Conservation (phyloP, 2,113 vertebrate genomes). For the Euleptes europaea region DNA sequence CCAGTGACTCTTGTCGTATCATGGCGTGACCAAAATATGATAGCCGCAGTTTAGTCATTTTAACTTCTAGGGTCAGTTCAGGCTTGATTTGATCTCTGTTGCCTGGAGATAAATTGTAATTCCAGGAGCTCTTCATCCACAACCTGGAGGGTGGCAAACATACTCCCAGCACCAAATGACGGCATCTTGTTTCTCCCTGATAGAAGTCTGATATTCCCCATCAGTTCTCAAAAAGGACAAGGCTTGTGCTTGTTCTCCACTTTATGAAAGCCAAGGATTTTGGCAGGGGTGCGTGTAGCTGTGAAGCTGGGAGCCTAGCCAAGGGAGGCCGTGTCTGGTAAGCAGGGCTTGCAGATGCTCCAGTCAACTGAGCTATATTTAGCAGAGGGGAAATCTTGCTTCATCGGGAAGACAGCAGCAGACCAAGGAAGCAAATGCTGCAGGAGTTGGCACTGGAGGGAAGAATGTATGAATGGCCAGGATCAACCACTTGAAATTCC, state of each 20-base stretch:
- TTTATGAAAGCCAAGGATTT: neutral
- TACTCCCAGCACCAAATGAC: neutral
- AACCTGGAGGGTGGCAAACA: too few relatives aligned
- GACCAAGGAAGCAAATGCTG: neutral
- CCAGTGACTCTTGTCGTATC: too few relatives aligned
- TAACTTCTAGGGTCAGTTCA: too few relatives aligned
- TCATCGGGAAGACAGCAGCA: neutral
- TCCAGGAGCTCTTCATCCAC: too few relatives aligned
- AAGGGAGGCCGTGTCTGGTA: conserved; percentile 16
- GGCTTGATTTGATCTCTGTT: too few relatives aligned
- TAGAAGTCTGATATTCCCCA: neutral
- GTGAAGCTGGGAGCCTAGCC: conserved; percentile 14
- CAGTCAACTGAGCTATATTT: conserved; percentile 17
- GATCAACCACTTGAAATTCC: neutral
- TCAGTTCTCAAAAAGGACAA: neutral
- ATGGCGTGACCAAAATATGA: too few relatives aligned
- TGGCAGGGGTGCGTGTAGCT: fast-evolving
- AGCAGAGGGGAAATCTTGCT: neutral
- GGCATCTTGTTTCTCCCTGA: neutral
- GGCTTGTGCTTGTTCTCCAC: neutral
- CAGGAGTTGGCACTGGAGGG: neutral
- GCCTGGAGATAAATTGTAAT: too few relatives aligned
- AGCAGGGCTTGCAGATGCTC: neutral
- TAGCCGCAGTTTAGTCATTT: too few relatives aligned
- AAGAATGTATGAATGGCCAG: neutral